phyloP scores from a whole-genome alignment of 1,140 invertebrate species.

The Luehdorfia chinensis region DNA sequence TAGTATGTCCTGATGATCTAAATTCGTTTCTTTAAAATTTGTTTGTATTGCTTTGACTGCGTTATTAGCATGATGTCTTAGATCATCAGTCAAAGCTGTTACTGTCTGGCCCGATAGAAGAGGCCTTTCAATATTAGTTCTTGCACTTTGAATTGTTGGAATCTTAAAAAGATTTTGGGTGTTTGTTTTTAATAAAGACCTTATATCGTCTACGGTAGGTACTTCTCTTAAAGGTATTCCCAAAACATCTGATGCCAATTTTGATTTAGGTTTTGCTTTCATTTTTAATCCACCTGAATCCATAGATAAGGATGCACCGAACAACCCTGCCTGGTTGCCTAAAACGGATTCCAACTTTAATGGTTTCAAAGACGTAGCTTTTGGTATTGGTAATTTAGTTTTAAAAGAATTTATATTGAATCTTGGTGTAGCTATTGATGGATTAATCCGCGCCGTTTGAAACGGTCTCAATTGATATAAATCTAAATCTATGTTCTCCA shows the following conservation, averaged over 20 bases:
- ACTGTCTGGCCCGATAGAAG: background rate
- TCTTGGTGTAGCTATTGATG: too few relatives aligned
- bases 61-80: background rate
- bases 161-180: background rate
- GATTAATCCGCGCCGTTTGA: too few relatives aligned
- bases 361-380: background rate
- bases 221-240: background rate
- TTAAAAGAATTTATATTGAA: background rate
- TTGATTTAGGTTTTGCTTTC: background rate
- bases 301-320: background rate
- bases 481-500: too few relatives aligned
- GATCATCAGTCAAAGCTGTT: background rate
- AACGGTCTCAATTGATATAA: too few relatives aligned
- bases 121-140: background rate
- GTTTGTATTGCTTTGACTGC: conserved; percentile 15
- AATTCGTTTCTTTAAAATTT: conserved; percentile 25
- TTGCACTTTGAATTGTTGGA: background rate
- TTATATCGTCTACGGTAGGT: background rate
- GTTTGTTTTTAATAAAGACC: background rate
- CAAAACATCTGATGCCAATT: background rate
- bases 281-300: background rate
- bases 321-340: background rate
- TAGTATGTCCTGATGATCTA: conserved; percentile 19
- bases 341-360: background rate
- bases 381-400: background rate